These are phyloP conservation scores for Bombus haemorrhoidalis DNA, from an alignment of 1,140 invertebrate genomes.

Conservation along the genomic window DNA sequence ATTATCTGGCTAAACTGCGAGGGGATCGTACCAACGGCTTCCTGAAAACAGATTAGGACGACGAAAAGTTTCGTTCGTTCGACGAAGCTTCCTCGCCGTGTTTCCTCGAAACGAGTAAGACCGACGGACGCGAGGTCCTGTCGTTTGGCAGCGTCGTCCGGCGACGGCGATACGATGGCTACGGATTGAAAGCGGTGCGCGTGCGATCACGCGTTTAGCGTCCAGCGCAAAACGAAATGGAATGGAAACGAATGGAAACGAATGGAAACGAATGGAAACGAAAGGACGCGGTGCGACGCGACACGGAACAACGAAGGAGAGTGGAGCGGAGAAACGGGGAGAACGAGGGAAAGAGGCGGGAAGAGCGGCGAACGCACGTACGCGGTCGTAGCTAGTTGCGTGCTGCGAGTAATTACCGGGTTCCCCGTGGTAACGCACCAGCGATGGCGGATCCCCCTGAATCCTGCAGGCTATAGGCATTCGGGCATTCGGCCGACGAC, in stretches of 20 bases:
- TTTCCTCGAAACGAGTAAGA: accelerated
- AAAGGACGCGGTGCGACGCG: not conserved
- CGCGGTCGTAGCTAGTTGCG: conserved; percentile 71
- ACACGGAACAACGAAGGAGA: not conserved
- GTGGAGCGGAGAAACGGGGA: not conserved
- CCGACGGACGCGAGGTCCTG: no score
- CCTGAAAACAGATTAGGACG: not conserved
- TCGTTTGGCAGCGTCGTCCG: no score
- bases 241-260: no score
- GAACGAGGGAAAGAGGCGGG: not conserved
- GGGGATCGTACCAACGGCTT: conserved; percentile 13
- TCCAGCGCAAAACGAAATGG: not conserved
- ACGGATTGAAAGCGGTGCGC: not conserved
- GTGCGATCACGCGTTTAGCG: no score
- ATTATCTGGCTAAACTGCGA: conserved; percentile 32
- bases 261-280: not conserved
- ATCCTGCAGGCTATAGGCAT: conserved; percentile 72
- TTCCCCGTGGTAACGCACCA: conserved; percentile 78
- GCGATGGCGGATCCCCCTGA: conserved; percentile 79
- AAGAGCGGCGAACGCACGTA: conserved; percentile 28
- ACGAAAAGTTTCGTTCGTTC: not conserved
- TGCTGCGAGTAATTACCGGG: conserved; percentile 80
- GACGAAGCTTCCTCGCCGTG: accelerated
- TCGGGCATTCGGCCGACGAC: conserved; percentile 80
- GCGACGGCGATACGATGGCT: no score